Conservation (phyloP, 2,797 vertebrate species). For the Tauraco hartlaubi region DNA sequence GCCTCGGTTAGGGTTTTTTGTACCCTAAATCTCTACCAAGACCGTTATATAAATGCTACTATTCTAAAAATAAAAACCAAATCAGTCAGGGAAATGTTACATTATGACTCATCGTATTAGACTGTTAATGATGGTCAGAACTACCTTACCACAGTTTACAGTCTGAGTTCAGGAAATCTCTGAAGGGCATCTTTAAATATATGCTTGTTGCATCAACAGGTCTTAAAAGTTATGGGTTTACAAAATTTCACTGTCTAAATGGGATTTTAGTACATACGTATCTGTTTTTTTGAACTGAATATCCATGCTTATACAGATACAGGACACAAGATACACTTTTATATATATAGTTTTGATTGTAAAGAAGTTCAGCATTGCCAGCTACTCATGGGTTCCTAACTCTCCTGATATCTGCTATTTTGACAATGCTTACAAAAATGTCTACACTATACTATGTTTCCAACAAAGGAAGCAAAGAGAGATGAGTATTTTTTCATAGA, state of each 20-base stretch:
- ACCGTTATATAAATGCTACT: constrained; percentile 73
- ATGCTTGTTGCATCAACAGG: not conserved
- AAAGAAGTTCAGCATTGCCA: not conserved
- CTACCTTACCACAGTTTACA: not conserved
- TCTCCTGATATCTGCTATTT: not conserved
- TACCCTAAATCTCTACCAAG: constrained; percentile 77
- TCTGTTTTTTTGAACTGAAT: not conserved
- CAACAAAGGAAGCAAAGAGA: not conserved
- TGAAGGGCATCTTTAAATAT: not conserved
- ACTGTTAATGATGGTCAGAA: constrained; percentile 13
- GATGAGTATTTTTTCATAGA: not conserved
- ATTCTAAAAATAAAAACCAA: constrained; percentile 72
- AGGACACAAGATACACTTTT: not conserved
- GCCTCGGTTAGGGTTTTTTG: constrained; percentile 44
- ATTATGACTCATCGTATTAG: constrained; percentile 51
- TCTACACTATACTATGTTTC: not conserved
- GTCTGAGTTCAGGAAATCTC: not conserved
- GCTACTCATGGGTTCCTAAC: not conserved
- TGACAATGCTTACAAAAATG: not conserved
- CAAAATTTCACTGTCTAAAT: not conserved
- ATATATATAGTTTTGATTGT: not conserved
- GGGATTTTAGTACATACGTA: not conserved
- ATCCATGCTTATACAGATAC: not conserved
- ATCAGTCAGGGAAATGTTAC: constrained; percentile 58
- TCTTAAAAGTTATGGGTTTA: not conserved